phyloP scores from a whole-genome alignment of 2,113 vertebrate genomes.

The Phocoena phocoena region DNA sequence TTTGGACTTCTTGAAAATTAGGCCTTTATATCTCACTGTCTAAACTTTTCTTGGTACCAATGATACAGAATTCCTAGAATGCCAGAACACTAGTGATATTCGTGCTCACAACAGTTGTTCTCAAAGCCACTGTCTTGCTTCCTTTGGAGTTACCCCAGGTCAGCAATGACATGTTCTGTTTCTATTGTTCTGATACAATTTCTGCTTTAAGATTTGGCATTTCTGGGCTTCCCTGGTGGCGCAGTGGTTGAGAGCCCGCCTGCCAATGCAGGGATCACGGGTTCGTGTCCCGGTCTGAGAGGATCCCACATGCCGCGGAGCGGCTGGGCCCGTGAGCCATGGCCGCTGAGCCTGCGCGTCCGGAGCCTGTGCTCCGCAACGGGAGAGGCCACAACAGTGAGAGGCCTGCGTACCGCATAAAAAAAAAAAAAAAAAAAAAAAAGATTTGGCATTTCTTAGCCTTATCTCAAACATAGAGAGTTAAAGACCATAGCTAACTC shows the following conservation, averaged over 20 bases:
- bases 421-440: too few species aligned
- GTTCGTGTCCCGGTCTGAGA: too few species aligned
- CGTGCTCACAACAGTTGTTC: neutral
- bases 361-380: too few species aligned
- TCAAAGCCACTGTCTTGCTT: neutral
- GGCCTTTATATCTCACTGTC: neutral
- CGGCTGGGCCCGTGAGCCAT: too few species aligned
- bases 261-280: too few species aligned
- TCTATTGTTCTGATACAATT: neutral
- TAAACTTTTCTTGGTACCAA: neutral
- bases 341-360: too few species aligned
- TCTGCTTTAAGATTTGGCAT: neutral
- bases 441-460: too few species aligned
- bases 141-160: neutral
- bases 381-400: too few species aligned
- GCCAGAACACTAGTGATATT: neutral
- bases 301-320: too few species aligned
- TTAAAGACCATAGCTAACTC: neutral
- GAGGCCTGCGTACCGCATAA: accelerated
- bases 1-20: neutral
- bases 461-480: neutral
- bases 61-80: neutral
- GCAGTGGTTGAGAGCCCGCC: too few species aligned
- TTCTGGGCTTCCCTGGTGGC: neutral
- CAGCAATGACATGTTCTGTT: neutral